These are phyloP conservation scores for Tineola bisselliella DNA, from an alignment of 2,888 invertebrate species.

Conservation along the genomic window DNA sequence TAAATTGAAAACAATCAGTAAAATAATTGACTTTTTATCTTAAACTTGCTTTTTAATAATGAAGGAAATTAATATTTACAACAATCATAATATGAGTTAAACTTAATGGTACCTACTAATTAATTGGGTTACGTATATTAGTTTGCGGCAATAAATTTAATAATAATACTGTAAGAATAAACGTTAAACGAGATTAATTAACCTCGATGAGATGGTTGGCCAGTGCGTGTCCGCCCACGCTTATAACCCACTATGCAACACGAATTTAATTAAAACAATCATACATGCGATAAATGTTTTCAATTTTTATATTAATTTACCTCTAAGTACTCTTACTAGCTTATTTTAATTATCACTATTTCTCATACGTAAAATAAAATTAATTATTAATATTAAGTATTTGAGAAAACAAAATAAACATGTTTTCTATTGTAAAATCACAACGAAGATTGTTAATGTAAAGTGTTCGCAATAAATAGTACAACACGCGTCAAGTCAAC, in stretches of 20 bases:
- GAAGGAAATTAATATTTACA: not conserved
- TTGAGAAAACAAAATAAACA: not conserved
- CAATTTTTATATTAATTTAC: not conserved
- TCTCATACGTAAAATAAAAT: no score
- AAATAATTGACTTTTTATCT: no score
- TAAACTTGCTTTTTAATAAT: not conserved
- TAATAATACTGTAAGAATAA: not conserved
- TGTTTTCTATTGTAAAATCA: not conserved
- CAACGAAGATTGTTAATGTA: not conserved
- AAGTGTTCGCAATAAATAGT: conserved; percentile 23
- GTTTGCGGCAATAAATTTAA: conserved; percentile 1
- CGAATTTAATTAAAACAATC: conserved; percentile 3
- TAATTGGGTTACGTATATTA: not conserved
- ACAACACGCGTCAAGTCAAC: conserved; percentile 25
- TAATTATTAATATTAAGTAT: no score
- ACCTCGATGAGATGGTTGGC: conserved; percentile 1
- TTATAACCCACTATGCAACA: not conserved
- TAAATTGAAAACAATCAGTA: no score
- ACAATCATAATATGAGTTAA: not conserved
- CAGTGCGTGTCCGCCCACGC: conserved; percentile 1
- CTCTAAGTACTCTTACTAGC: no score
- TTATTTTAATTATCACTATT: no score
- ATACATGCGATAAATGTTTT: not conserved
- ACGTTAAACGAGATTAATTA: conserved; percentile 6
- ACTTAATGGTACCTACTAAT: not conserved